Percentiles rank a stretch among this genome's conserved stretches.
Evolutionary conservation across 2,113 vertebrate species (phyloP).

Genomic region (Oriolus oriolus): DNA sequence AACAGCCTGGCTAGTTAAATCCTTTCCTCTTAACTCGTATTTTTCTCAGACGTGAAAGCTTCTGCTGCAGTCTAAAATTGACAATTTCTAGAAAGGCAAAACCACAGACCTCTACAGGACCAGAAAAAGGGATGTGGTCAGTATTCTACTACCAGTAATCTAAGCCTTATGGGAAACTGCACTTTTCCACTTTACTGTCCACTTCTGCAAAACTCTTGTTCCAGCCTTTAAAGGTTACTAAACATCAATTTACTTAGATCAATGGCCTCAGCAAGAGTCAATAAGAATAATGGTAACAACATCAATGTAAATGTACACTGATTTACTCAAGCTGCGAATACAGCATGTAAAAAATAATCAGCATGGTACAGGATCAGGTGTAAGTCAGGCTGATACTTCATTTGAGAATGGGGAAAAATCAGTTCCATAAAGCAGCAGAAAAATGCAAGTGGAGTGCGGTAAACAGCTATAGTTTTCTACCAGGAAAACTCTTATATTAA

Average conservation of each 20-base stretch:
- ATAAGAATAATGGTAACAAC: not conserved
- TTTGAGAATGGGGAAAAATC: not conserved
- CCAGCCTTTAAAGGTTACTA: slow-evolving; percentile 32
- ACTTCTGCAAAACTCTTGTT: slow-evolving; percentile 38
- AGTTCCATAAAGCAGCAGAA: not conserved
- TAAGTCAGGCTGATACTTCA: not conserved
- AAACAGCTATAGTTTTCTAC: not conserved
- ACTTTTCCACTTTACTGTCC: slow-evolving; percentile 55
- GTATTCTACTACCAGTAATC: slow-evolving; percentile 57
- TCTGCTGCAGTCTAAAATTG: not conserved
- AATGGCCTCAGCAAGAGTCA: not conserved
- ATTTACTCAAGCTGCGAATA: not conserved
- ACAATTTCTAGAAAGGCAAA: slow-evolving; percentile 65
- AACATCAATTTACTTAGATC: slow-evolving; percentile 2
- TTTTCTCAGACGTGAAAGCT: slow-evolving; percentile 3
- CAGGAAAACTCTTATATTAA: not conserved
- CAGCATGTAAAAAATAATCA: not conserved
- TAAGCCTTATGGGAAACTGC: slow-evolving; percentile 65
- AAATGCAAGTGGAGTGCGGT: not conserved
- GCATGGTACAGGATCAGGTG: not conserved
- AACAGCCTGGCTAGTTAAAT: slow-evolving; percentile 23
- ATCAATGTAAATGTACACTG: not conserved
- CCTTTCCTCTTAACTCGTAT: not conserved
- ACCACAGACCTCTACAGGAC: slow-evolving; percentile 41
- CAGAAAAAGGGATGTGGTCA: slow-evolving; percentile 53